Conservation (phyloP, 2,888 invertebrate species). For the Cheilosia grossa region DNA sequence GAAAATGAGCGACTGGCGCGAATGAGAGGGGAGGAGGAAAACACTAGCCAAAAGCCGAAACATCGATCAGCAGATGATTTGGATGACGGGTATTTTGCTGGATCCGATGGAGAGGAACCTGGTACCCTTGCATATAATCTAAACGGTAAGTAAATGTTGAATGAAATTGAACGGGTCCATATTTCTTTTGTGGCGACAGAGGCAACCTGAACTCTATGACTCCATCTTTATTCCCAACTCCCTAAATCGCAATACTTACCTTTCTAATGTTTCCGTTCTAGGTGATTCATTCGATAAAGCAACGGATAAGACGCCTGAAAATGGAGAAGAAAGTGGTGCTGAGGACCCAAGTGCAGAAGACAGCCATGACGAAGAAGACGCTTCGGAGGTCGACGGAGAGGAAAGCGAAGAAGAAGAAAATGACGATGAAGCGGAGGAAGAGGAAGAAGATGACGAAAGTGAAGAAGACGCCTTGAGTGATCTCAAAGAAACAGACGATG, state of each 20-base stretch:
- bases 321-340: conserved; percentile 72
- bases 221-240: no score
- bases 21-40: conserved; percentile 88
- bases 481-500: conserved; percentile 81
- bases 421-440: conserved; percentile 76
- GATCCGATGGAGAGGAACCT: conserved; percentile 83
- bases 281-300: conserved; percentile 65
- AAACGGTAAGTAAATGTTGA: conserved; percentile 78
- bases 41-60: conserved; percentile 83
- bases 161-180: not conserved
- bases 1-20: conserved; percentile 91
- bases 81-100: conserved; percentile 90
- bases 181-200: no score
- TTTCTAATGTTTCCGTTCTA: conserved; percentile 17
- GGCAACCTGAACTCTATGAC: no score
- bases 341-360: conserved; percentile 77
- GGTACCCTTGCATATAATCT: conserved; percentile 80
- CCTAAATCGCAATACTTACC: not conserved
- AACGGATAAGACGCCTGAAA: not conserved
- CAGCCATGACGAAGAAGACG: conserved; percentile 77
- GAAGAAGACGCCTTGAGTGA: conserved; percentile 82
- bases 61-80: conserved; percentile 94
- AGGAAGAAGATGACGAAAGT: conserved; percentile 80
- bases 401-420: conserved; percentile 77
- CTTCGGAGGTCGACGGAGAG: conserved; percentile 64